A percentile compares a stretch with the other conserved stretches of the same genome.
phyloP scores from a whole-genome alignment of 2,888 invertebrate species.

The Pseudoips prasinana region DNA sequence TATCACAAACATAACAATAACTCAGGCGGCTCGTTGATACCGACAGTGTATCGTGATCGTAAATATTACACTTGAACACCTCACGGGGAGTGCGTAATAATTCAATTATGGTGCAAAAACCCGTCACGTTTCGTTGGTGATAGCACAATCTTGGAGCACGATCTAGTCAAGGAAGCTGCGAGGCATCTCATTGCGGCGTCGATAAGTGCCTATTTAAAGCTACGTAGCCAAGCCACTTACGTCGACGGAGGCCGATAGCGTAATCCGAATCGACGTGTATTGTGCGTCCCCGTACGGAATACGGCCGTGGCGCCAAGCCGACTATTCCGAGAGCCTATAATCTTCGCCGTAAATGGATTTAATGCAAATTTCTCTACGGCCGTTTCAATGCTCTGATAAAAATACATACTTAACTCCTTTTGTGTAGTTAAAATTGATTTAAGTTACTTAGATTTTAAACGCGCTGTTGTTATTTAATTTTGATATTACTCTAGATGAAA shows the following conservation, averaged over 20 bases:
- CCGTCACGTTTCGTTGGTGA: conserved; percentile 60
- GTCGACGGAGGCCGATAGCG: conserved; percentile 63
- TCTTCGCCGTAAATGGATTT: conserved; percentile 70
- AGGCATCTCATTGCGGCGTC: conserved; percentile 67
- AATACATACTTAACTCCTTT: conserved; percentile 54
- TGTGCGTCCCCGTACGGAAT: conserved; percentile 56
- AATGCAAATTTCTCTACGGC: conserved; percentile 64
- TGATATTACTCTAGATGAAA: too few relatives aligned
- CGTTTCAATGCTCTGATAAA: conserved; percentile 62
- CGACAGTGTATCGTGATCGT: conserved; percentile 38
- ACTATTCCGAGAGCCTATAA: conserved; percentile 63
- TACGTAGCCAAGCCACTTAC: conserved; percentile 69
- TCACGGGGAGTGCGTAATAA: conserved; percentile 58
- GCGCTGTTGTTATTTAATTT: too few relatives aligned
- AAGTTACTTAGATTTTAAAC: too few relatives aligned
- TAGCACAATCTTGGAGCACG: conserved; percentile 64
- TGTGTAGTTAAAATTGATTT: conserved; percentile 57
- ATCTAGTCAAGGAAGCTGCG: conserved; percentile 64
- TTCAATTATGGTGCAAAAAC: conserved; percentile 69
- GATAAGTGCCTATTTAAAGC: conserved; percentile 74
- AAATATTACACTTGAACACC: conserved; percentile 50
- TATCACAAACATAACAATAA: conserved; percentile 40
- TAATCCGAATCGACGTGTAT: conserved; percentile 72
- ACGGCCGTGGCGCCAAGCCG: conserved; percentile 46
- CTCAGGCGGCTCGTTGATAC: conserved; percentile 30